Base-by-base conservation (phyloP, 1,140 invertebrate species). In the Heliconius nattereri region DNA sequence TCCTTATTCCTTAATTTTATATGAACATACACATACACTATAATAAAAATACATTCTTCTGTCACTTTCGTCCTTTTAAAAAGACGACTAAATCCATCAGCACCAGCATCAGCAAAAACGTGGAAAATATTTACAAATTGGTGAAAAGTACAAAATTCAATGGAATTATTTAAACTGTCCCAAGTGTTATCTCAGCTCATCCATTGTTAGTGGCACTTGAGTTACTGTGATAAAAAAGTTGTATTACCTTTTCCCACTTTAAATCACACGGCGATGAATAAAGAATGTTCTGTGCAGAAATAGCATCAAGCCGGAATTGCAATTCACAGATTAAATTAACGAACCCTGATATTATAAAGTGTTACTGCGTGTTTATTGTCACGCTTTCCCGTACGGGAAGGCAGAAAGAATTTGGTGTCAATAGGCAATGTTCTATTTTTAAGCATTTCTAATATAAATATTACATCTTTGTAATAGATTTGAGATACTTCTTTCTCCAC, bases 161-260 rank as follows among this genome's bases (percentile, higher is more conserved):
- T 16, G n/a, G 5, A 66, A 71, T 40, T 45, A 60, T 75, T 75
- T 57, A 75, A 54, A 29, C 35, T 70, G 57, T 23, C 54, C 29
- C 35, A 70, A 70, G 35, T 71, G 13, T 49, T 76, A 76, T 76
- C 75, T 60, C 35, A 19, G 7, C 20, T 13, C 76, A 78, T 78
- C 66, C 75, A 77, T 77, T 71, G 66, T 77, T 77, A 77, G 20
- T 32, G 35, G 45, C 54, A 32, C 60, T 32, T 71, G 66, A 77
- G 60, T 71, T 71, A 71, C 60, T 11, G 23, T n/a, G 66, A 76
- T 71, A 76, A 76, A 77, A 71, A 77, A 52, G 16, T 54, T 66
- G 57, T 37, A 76, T 37, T 76, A 66, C 60, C 29, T 49, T 66
- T 66, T 76, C 35, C 37, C 73, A 74, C 35, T 71, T 77, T 77